These are phyloP conservation scores for Lumbricus terrestris DNA, from an alignment of 2,888 invertebrate genomes.

Conservation along the genomic window DNA sequence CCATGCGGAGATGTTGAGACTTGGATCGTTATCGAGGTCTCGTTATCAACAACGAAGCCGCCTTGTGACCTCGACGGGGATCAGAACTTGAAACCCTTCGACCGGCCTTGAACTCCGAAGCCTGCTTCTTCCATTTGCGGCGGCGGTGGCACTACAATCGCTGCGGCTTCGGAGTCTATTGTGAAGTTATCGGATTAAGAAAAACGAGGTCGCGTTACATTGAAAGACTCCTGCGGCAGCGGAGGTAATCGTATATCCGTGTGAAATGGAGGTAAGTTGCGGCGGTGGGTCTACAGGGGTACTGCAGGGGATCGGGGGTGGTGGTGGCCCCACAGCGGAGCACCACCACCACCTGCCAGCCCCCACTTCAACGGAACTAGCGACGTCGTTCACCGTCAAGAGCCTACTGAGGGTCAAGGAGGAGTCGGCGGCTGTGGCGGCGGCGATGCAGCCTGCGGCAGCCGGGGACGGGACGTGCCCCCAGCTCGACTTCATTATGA, in stretches of 20 bases:
- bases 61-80: neutral
- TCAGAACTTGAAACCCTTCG: neutral
- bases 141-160: neutral
- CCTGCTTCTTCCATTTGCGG: neutral
- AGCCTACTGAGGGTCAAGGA: neutral
- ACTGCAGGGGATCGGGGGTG: too few relatives aligned
- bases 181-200: neutral
- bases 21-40: neutral
- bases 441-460: neutral
- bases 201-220: neutral
- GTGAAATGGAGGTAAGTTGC: neutral
- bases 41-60: neutral
- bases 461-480: neutral
- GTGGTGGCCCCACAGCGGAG: too few relatives aligned
- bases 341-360: too few relatives aligned
- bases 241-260: neutral
- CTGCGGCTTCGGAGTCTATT: too few relatives aligned
- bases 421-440: too few relatives aligned
- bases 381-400: slow-evolving; percentile 14
- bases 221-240: neutral
- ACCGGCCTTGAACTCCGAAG: neutral
- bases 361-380: neutral
- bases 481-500: slow-evolving; percentile 11
- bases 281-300: too few relatives aligned
- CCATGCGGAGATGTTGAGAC: neutral